These are phyloP conservation scores for Sander lucioperca DNA, from an alignment of 2,113 vertebrate genomes.

Conservation along the genomic window DNA sequence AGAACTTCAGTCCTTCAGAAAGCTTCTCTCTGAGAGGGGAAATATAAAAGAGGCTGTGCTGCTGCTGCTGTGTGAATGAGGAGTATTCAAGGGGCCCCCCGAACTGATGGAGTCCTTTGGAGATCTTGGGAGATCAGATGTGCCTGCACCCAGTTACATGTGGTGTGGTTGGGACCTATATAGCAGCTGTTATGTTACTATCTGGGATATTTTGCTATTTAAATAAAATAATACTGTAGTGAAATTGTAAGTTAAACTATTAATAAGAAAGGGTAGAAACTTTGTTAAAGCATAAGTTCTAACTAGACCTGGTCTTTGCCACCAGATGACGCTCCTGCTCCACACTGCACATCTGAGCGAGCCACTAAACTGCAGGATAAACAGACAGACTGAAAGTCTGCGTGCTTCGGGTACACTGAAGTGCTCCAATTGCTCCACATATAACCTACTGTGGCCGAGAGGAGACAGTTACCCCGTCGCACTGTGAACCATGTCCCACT, in stretches of 20 bases:
- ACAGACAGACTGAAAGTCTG: neutral
- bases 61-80: slow-evolving; percentile 54
- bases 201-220: neutral
- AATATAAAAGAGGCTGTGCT: slow-evolving; percentile 12
- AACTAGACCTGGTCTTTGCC: slow-evolving; percentile 25
- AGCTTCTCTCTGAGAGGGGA: slow-evolving; percentile 9
- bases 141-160: slow-evolving; percentile 10
- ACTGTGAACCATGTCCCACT: neutral
- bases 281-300: too few species aligned
- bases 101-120: slow-evolving; percentile 42
- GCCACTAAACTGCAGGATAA: neutral
- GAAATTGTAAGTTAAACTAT: neutral
- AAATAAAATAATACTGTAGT: neutral
- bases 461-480: neutral
- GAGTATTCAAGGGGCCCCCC: slow-evolving; percentile 38
- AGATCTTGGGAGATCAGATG: slow-evolving; percentile 30
- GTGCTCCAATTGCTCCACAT: neutral
- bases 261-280: neutral
- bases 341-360: neutral
- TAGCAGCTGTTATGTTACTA: neutral
- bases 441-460: neutral
- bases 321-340: slow-evolving; percentile 77
- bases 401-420: neutral
- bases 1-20: slow-evolving; percentile 14
- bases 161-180: neutral